Base-by-base conservation (phyloP, 2,888 invertebrate species). In the Xanthostigma xanthostigma region DNA sequence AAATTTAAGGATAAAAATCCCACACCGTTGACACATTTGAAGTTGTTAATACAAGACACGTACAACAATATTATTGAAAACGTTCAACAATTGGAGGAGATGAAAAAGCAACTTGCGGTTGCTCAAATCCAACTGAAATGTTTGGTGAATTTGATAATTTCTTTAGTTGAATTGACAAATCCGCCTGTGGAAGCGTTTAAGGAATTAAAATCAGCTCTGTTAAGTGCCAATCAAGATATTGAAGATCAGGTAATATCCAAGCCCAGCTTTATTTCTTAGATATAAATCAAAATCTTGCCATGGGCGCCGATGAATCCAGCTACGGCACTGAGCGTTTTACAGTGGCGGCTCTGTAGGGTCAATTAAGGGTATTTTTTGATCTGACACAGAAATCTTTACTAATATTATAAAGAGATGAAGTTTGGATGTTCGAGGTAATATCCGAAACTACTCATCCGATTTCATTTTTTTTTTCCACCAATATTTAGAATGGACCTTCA, bases 1-100 rank as follows among this genome's bases (percentile, higher is more conserved):
- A 81, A 84, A 60, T 83, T 84, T 60, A 84, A 86, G 55, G 85
- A 89, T 50, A 76, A 84, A 60, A 88, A 83, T 46, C 84, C 85
- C 0, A 75, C 79, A 2, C 79, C 86, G 40, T 71, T 90, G 51
- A 75, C 77, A 41, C 78, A 81, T 49, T 65, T 91, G 45, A 83
- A 85, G 62, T 76, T 77, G 44, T 67, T 89, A 8, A 71, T 87
- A 59, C 76, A 78, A 50, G 81, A 83, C 51, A 84, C 86, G 1
- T 78, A 82, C 59, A 63, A 71, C 51, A 78, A 81, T 59, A 68
- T 79, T n/a, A 63, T 70, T 38, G 63, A 64, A 41, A 64, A 67
- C 8, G 70, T 73, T 1, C 64, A 73, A 44, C 62, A 68, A 50
- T 68, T 79, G 13, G 67, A 75, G 56, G 58, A 65, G 43, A 67